Conservation (phyloP, 37 sponge, comb jelly and placozoan genomes). For the Aplysina aerophoba region DNA sequence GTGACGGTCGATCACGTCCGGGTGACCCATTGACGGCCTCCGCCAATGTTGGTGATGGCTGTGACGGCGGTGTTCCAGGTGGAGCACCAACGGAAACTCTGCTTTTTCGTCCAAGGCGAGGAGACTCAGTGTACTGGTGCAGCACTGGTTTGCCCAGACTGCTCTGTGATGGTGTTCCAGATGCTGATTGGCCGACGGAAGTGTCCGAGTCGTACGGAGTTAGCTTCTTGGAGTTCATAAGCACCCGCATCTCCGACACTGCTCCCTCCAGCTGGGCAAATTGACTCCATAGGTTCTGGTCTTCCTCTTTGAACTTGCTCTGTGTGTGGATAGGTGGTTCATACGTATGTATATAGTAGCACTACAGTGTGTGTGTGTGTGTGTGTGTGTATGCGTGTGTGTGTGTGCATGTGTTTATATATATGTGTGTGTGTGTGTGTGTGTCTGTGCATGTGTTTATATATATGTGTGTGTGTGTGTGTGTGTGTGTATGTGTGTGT, state of each 20-base stretch:
- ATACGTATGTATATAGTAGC: neutral
- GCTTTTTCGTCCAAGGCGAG: neutral
- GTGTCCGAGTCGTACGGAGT: neutral
- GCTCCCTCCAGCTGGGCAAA: neutral
- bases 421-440: neutral
- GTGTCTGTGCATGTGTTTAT: neutral
- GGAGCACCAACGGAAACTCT: neutral
- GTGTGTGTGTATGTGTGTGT: neutral
- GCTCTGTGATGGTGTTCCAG: neutral
- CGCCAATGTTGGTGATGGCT: neutral
- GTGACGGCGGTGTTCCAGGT: neutral
- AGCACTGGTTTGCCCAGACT: neutral
- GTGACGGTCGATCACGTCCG: neutral
- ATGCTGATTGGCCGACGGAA: neutral
- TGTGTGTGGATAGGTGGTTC: neutral
- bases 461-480: neutral
- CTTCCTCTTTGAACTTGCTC: slow-evolving; percentile 18
- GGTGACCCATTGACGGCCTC: neutral
- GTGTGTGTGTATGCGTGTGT: neutral
- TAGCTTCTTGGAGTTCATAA: neutral
- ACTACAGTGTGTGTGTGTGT: neutral
- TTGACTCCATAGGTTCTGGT: neutral
- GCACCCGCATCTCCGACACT: neutral
- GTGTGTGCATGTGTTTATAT: neutral
- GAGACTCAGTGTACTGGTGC: slow-evolving; percentile 25